A percentile compares a stretch with the other conserved stretches of the same genome.
phyloP scores from a whole-genome alignment of 2,113 vertebrate species.

The Coreoperca whiteheadi region DNA sequence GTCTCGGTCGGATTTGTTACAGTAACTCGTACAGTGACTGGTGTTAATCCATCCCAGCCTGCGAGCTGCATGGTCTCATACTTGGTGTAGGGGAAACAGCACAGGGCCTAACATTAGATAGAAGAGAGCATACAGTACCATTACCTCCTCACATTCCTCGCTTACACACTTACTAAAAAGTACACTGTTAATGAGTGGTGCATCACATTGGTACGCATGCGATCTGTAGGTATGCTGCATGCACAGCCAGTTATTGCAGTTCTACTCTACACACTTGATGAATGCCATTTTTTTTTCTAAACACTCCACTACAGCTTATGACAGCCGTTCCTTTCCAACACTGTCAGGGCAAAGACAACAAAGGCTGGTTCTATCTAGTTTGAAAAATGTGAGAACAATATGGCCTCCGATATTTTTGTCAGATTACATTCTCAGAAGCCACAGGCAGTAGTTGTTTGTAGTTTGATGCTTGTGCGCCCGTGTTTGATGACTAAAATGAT shows the following conservation, averaged over 20 bases:
- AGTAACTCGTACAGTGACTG: neutral
- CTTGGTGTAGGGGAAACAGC: neutral
- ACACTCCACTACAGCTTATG: neutral
- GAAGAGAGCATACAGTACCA: neutral
- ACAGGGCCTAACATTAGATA: neutral
- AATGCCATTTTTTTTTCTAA: too few species aligned
- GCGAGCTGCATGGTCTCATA: too few species aligned
- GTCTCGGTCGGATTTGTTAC: neutral
- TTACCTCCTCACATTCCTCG: neutral
- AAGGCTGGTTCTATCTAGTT: constrained; percentile 13
- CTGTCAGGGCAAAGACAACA: neutral
- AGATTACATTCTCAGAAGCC: neutral
- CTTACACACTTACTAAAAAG: too few species aligned
- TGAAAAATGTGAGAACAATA: neutral
- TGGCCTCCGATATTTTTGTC: neutral
- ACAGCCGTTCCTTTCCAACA: constrained; percentile 13
- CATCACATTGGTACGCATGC: neutral
- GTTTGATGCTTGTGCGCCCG: neutral
- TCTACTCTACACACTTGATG: neutral
- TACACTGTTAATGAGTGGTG: neutral
- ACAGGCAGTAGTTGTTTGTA: too few species aligned
- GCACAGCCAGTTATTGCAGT: constrained; percentile 36
- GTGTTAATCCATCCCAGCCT: neutral
- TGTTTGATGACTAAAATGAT: too few species aligned
- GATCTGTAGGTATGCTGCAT: neutral